phyloP scores from a whole-genome alignment of 2,797 vertebrate species.

The Parambassis ranga region DNA sequence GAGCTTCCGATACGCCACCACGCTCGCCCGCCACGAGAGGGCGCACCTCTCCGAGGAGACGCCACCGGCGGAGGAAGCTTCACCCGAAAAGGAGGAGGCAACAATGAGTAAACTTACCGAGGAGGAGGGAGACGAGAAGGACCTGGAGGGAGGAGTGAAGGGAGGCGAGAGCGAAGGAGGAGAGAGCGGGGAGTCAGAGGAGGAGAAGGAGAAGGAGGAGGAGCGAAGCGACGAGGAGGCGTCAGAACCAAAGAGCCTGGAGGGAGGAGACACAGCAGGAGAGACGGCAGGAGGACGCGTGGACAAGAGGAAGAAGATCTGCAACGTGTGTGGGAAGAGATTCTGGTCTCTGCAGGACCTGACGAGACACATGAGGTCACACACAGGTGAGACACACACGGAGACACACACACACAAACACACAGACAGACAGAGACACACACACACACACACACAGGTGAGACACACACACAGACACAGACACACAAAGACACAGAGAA shows the following conservation, averaged over 20 bases:
- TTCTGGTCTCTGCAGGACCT: slow-evolving; percentile 99
- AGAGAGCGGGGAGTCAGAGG: slow-evolving; percentile 46
- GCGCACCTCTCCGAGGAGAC: slow-evolving; percentile 81
- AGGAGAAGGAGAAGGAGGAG: slow-evolving; percentile 74
- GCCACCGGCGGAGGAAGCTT: slow-evolving; percentile 44
- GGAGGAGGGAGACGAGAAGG: slow-evolving; percentile 49
- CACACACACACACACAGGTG: no score
- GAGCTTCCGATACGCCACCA: slow-evolving; percentile 91
- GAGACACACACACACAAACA: neutral
- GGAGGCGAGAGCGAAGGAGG: slow-evolving; percentile 66
- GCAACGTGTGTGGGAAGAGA: slow-evolving; percentile 91
- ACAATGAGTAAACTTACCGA: slow-evolving; percentile 37
- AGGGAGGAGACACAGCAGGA: slow-evolving; percentile 62
- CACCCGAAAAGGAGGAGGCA: slow-evolving; percentile 39
- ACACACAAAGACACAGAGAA: neutral
- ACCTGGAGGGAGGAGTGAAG: slow-evolving; percentile 71
- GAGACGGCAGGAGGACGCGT: slow-evolving; percentile 70
- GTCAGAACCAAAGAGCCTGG: slow-evolving; percentile 85
- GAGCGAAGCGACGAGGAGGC: slow-evolving; percentile 89
- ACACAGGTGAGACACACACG: slow-evolving; percentile 85
- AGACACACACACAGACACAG: neutral
- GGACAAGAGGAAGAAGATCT: slow-evolving; percentile 98
- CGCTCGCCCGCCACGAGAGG: slow-evolving; percentile 90
- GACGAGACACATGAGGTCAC: slow-evolving; percentile 96
- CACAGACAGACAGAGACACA: neutral